Evolutionary conservation across 2,797 vertebrate species (phyloP).

Genomic region (Australoheros facetus): DNA sequence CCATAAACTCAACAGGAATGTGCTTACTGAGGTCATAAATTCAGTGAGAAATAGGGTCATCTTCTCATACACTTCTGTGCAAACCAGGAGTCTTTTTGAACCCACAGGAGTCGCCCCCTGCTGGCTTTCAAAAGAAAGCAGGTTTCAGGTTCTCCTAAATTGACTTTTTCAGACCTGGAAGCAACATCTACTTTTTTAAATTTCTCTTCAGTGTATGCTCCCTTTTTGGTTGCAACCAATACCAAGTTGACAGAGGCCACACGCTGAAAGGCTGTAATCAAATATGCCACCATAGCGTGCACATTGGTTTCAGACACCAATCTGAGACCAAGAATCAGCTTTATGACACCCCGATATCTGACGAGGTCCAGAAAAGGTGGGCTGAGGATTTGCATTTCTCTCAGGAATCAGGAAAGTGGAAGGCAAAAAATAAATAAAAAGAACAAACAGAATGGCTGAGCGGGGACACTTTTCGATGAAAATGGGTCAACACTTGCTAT

Average conservation of each 20-base stretch:
- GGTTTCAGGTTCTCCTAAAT: no score
- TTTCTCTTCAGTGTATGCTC: background rate
- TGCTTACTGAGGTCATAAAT: no score
- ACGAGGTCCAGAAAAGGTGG: background rate
- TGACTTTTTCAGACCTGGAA: no score
- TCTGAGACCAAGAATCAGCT: background rate
- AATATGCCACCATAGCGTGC: background rate
- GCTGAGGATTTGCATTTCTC: background rate
- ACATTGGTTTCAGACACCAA: background rate
- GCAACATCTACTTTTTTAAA: no score
- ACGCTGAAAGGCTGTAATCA: background rate
- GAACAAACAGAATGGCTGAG: background rate
- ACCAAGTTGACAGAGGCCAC: background rate
- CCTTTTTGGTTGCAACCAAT: background rate
- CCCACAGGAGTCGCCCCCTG: no score
- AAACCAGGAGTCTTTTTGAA: no score
- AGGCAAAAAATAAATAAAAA: background rate
- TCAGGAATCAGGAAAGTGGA: background rate
- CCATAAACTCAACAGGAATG: background rate
- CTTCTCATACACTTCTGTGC: no score
- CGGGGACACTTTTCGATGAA: constrained; percentile 9
- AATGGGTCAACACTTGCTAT: constrained; percentile 1
- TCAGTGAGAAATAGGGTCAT: no score
- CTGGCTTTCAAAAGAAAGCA: no score
- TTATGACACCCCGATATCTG: background rate